Percentiles rank a stretch among this genome's conserved stretches.
Evolutionary conservation across 2,888 invertebrate genomes (phyloP).

Genomic region (Ephialtes manifestator): DNA sequence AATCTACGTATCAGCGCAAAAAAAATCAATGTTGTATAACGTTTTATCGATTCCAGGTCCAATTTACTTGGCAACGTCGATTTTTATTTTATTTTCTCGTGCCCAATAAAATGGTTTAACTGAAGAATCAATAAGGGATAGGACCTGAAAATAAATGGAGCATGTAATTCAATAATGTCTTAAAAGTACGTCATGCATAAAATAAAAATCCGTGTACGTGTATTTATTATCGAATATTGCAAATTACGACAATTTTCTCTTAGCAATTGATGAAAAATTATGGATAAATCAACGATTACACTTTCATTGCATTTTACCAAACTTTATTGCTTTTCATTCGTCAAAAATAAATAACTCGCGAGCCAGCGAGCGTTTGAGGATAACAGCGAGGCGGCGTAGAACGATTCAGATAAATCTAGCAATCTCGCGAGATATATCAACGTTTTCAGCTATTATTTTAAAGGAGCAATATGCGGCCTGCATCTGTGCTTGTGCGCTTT

Average conservation of each 20-base stretch:
- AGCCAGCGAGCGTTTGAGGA: conserved; percentile 66
- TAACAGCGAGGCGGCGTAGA: conserved; percentile 55
- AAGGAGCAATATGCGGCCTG: conserved; percentile 41
- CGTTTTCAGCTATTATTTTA: conserved; percentile 17
- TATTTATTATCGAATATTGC: background rate
- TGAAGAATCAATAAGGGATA: background rate
- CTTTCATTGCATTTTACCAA: conserved; percentile 41
- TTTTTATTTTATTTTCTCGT: background rate
- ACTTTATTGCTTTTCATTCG: conserved; percentile 61
- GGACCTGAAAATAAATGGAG: background rate
- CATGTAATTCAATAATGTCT: background rate
- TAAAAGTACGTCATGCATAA: background rate
- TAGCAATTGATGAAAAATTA: background rate
- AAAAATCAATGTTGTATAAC: background rate
- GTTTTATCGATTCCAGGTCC: background rate
- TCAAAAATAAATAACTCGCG: conserved; percentile 62
- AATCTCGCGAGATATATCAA: conserved; percentile 26
- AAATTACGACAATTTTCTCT: background rate
- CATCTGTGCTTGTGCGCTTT: conserved; percentile 60
- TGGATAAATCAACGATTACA: background rate
- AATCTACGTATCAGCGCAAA: background rate
- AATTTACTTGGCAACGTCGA: background rate
- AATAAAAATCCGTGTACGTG: background rate
- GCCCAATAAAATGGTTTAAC: background rate
- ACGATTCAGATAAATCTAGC: conserved; percentile 44